These are phyloP conservation scores for Automeris io DNA, from an alignment of 2,888 invertebrate genomes.

Conservation along the genomic window DNA sequence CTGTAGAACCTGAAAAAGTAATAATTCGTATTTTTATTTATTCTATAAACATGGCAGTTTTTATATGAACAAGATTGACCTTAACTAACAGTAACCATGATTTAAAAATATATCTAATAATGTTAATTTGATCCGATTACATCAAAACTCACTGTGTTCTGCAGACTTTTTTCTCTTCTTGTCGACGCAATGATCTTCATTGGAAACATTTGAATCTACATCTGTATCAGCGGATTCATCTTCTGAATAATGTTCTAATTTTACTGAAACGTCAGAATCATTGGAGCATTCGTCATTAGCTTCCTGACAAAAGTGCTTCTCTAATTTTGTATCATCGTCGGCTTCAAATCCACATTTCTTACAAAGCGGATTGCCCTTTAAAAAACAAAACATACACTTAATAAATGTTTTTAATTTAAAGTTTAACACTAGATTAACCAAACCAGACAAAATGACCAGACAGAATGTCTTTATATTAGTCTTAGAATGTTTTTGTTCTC, in stretches of 20 bases:
- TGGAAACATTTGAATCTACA: slow-evolving; percentile 38
- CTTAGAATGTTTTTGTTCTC: no score
- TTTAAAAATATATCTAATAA: neutral
- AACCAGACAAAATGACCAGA: no score
- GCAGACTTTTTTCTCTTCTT: slow-evolving; percentile 16
- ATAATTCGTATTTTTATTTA: neutral
- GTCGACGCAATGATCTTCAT: slow-evolving; percentile 28
- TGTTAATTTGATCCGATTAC: neutral
- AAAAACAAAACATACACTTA: neutral
- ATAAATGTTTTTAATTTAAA: no score
- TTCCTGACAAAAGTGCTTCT: slow-evolving; percentile 20
- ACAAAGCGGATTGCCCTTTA: neutral
- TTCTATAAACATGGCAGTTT: no score
- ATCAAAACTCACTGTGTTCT: slow-evolving; percentile 21
- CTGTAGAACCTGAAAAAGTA: slow-evolving; percentile 21
- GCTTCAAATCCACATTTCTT: slow-evolving; percentile 12
- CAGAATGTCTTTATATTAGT: no score
- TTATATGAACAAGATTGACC: neutral
- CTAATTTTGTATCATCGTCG: slow-evolving; percentile 13
- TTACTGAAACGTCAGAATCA: slow-evolving; percentile 37
- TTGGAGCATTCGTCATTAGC: slow-evolving; percentile 13
- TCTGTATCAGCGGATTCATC: slow-evolving; percentile 26
- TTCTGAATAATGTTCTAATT: slow-evolving; percentile 22
- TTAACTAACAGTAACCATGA: neutral
- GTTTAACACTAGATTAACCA: no score